Evolutionary conservation across 2,888 invertebrate species (phyloP).

Genomic region (Luperina testacea): DNA sequence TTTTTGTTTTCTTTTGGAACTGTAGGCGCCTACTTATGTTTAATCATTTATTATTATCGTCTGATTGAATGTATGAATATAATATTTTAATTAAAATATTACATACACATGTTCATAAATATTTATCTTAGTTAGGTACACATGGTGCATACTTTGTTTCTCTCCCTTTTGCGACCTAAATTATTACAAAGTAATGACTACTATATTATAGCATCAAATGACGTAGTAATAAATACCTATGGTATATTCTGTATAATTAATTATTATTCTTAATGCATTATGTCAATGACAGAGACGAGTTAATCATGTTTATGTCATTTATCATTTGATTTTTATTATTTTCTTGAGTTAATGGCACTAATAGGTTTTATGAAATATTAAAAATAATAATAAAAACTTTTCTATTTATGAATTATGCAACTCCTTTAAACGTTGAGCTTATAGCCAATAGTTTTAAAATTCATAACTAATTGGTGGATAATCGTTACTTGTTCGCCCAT

Average conservation of each 20-base stretch:
- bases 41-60: neutral
- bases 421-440: neutral
- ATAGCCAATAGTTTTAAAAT: slow-evolving; percentile 6
- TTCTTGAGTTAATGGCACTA: neutral
- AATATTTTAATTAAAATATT: slow-evolving; percentile 3
- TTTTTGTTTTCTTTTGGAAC: neutral
- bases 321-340: neutral
- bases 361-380: no score
- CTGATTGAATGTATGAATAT: neutral
- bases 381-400: neutral
- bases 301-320: slow-evolving; percentile 2
- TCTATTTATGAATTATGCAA: neutral
- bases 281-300: slow-evolving; percentile 7
- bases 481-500: slow-evolving; percentile 17
- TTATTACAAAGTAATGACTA: neutral
- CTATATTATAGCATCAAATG: neutral
- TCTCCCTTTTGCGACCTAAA: slow-evolving; percentile 2
- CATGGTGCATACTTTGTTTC: slow-evolving; percentile 5
- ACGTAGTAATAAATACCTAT: neutral
- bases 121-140: slow-evolving; percentile 10
- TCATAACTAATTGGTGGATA: slow-evolving; percentile 18
- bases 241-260: neutral
- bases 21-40: neutral
- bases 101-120: slow-evolving; percentile 33
- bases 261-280: neutral